phyloP scores from a whole-genome alignment of 2,113 vertebrate genomes.

The Toxotes chatareus region DNA sequence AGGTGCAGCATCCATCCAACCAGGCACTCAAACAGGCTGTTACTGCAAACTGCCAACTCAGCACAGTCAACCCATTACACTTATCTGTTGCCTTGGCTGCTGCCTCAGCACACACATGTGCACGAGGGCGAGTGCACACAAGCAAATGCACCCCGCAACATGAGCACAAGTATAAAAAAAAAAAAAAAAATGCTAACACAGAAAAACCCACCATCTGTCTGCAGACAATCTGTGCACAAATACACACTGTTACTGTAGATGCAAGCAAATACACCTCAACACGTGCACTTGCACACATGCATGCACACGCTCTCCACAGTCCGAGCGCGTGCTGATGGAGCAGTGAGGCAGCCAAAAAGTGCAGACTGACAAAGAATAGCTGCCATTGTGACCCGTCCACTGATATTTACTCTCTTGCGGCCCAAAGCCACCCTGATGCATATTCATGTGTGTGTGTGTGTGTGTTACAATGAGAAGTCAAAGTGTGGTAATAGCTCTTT shows the following conservation, averaged over 20 bases:
- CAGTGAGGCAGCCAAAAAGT: slow-evolving; percentile 24
- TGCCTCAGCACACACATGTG: slow-evolving; percentile 54
- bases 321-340: slow-evolving; percentile 29
- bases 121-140: not conserved
- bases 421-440: slow-evolving; percentile 49
- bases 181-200: slow-evolving; percentile 25
- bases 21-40: slow-evolving; percentile 44
- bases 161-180: not conserved
- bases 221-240: not conserved
- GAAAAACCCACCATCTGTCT: not conserved
- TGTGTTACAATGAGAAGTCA: slow-evolving; percentile 50
- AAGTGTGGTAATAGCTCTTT: slow-evolving; percentile 57
- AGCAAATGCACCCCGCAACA: slow-evolving; percentile 1
- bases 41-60: slow-evolving; percentile 61
- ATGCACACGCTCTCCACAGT: slow-evolving; percentile 8
- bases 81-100: slow-evolving; percentile 60
- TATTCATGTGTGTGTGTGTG: slow-evolving; percentile 51
- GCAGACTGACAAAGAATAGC: slow-evolving; percentile 53
- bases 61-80: slow-evolving; percentile 67
- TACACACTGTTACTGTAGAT: not conserved
- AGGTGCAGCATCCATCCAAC: slow-evolving; percentile 56
- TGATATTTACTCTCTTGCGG: slow-evolving; percentile 57
- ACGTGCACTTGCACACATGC: not conserved
- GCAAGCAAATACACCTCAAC: not conserved
- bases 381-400: slow-evolving; percentile 43